Base-by-base conservation (phyloP, 2,797 vertebrate genomes). In the Tapirus indicus region DNA sequence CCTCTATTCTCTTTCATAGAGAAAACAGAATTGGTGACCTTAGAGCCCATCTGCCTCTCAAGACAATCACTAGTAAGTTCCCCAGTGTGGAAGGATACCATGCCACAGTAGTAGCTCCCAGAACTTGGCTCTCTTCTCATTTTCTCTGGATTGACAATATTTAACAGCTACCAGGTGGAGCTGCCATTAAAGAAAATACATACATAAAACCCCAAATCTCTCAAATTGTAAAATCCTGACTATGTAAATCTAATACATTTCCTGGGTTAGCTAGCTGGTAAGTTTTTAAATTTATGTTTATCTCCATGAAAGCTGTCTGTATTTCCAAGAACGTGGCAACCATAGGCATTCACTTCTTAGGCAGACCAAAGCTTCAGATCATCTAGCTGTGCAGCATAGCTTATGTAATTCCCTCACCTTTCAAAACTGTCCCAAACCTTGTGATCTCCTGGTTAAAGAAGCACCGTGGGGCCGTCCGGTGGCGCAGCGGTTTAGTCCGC, bases 211-310 rank as follows among this genome's bases (percentile, higher is more conserved):
- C 35, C 23, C 18, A 47, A 68, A 56, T 80, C 62, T 62, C 72
- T 92, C 68, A 68, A 58, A 78, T 92, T 92, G 69, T 72, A 74
- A 86, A 89, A 74, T 75, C 62, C n/a, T 47, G 47, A 32, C 13
- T 80, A 21, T 29, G 0, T 69, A 74, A 69, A 64, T 49, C 41
- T 69, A 87, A 79, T 23, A 44, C 3, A 47, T 47, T 64, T 41
- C 54, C 69, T 68, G 54, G 35, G 23, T 91, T 78, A 84, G 18
- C 27, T 90, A 14, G 32, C 75, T 13, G 17, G 35, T 20, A 83
- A 82, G 7, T 41, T 74, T 38, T 77, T 44, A 71, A n/a, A n/a
- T 69, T 21, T 49, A 71, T 18, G 20, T 47, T 72, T 68, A 62
- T 58, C 29, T 44, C 56, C 80, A n/a, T 41, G 74, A 77, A 79